A percentile compares a stretch with the other conserved stretches of the same genome.
Conservation (phyloP, 2,797 vertebrate genomes). For the Choloepus didactylus region DNA sequence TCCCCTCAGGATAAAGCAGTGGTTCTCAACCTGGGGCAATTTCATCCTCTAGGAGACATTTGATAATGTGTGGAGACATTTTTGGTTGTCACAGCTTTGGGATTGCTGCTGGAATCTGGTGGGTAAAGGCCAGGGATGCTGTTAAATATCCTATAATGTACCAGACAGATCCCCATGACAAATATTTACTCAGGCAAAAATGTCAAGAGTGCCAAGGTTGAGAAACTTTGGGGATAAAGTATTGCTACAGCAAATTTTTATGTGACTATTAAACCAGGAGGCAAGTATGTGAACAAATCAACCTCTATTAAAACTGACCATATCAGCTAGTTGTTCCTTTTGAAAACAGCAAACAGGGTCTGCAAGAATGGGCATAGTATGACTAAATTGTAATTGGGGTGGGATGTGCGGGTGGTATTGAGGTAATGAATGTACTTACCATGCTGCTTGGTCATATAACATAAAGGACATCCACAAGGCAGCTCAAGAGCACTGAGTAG, state of each 20-base stretch:
- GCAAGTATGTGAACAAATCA: not conserved
- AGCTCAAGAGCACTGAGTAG: not conserved
- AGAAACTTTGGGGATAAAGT: not conserved
- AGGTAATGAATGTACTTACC: not conserved
- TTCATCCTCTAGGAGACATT: not conserved
- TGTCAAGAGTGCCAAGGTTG: not conserved
- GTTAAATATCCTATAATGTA: not conserved
- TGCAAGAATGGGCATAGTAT: not conserved
- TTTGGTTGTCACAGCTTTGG: not conserved
- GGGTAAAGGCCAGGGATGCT: not conserved
- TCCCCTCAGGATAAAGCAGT: conserved; percentile 10
- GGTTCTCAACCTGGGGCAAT: not conserved
- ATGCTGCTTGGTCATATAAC: not conserved
- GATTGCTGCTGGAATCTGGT: not conserved
- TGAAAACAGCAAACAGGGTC: not conserved
- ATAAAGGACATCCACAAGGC: not conserved
- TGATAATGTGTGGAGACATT: not conserved
- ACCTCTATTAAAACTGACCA: conserved; percentile 12
- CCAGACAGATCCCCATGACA: not conserved
- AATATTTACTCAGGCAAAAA: not conserved
- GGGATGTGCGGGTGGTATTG: not conserved
- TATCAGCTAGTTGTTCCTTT: conserved; percentile 9
- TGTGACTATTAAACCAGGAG: not conserved
- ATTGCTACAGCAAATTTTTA: not conserved
- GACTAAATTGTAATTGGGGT: not conserved